Evolutionary conservation across 2,113 vertebrate species (phyloP).

Genomic region (Hoplias malabaricus): DNA sequence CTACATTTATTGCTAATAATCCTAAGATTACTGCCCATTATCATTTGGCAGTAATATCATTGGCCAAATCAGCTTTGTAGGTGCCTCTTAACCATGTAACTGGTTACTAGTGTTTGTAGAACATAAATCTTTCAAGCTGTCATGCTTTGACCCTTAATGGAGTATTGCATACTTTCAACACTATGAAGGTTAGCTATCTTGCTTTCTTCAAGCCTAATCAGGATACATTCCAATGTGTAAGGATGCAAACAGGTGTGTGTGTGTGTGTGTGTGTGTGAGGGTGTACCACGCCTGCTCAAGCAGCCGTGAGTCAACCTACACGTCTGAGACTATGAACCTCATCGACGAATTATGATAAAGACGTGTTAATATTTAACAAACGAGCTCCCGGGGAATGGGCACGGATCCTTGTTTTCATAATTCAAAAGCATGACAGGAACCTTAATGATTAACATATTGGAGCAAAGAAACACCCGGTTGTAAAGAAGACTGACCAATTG

Average conservation of each 20-base stretch:
- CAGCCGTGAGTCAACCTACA: slow-evolving; percentile 35
- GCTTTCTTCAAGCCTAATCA: background rate
- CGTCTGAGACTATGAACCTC: slow-evolving; percentile 8
- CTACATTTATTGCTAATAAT: background rate
- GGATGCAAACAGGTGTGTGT: slow-evolving; percentile 44
- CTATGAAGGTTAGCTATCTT: slow-evolving; percentile 23
- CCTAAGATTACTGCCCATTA: background rate
- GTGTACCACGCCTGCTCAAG: slow-evolving; percentile 19
- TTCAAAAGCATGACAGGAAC: slow-evolving; percentile 30
- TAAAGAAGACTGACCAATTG: background rate
- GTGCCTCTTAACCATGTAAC: background rate
- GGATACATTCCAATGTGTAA: slow-evolving; percentile 25
- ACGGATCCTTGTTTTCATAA: slow-evolving; percentile 54
- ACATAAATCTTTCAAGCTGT: background rate
- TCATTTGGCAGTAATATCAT: background rate
- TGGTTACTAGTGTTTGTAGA: background rate
- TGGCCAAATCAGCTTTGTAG: background rate
- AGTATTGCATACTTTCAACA: slow-evolving; percentile 3
- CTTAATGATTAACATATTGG: slow-evolving; percentile 49
- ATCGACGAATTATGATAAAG: slow-evolving; percentile 41
- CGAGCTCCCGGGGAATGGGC: background rate
- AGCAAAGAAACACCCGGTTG: slow-evolving; percentile 14
- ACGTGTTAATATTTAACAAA: slow-evolving; percentile 71
- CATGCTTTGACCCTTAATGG: background rate
- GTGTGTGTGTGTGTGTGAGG: slow-evolving; percentile 30